These are phyloP conservation scores for Neoitamus cyanurus DNA, from an alignment of 2,888 invertebrate species.

Conservation along the genomic window DNA sequence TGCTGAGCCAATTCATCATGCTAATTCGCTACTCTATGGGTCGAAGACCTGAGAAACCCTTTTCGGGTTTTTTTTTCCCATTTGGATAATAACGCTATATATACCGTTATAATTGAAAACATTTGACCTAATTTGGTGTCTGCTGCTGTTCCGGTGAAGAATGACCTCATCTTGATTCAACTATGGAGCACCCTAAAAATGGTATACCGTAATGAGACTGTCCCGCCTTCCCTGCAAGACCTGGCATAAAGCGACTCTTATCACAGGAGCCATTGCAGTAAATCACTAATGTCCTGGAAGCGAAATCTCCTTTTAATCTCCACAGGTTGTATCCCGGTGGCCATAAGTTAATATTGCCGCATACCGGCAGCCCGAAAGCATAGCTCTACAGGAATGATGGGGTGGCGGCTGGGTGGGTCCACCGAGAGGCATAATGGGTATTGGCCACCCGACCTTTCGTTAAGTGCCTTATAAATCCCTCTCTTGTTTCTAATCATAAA, in stretches of 20 bases:
- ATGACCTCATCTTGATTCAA: background rate
- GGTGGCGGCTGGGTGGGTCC: background rate
- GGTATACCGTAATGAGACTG: background rate
- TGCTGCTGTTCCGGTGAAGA: background rate
- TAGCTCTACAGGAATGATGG: background rate
- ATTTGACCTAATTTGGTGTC: background rate
- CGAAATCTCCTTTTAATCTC: background rate
- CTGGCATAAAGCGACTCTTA: background rate
- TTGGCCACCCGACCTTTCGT: slow-evolving; percentile 34
- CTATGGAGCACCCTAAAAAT: background rate
- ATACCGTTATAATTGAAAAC: background rate
- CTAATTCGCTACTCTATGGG: background rate
- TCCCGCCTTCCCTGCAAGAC: background rate
- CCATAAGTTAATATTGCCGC: slow-evolving; percentile 21
- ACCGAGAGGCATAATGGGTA: background rate
- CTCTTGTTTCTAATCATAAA: slow-evolving; percentile 52
- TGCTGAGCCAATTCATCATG: background rate
- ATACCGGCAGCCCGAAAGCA: background rate
- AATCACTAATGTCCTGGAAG: slow-evolving; percentile 5
- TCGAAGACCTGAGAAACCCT: background rate
- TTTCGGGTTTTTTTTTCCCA: background rate
- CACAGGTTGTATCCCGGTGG: slow-evolving; percentile 24
- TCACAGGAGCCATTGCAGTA: background rate
- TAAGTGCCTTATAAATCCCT: slow-evolving; percentile 47
- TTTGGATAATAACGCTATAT: background rate